phyloP scores from a whole-genome alignment of 2,113 vertebrate genomes.

The Pachyramphus minor region DNA sequence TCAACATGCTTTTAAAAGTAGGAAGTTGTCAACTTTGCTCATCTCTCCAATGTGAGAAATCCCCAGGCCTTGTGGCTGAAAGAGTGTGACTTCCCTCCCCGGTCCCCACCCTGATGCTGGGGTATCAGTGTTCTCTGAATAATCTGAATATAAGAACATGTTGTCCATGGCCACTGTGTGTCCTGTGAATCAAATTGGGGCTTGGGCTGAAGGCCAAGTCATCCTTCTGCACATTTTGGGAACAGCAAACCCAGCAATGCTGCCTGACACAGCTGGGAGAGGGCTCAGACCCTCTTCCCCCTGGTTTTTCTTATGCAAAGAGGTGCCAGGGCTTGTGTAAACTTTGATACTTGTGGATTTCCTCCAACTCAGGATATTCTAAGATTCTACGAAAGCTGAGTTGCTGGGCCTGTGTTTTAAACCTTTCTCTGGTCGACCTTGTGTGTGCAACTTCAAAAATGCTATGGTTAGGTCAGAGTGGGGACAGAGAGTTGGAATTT shows the following conservation, averaged over 20 bases:
- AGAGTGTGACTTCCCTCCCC: not conserved
- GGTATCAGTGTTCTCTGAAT: not conserved
- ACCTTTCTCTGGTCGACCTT: not conserved
- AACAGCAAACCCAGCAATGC: not conserved
- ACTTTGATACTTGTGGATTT: not conserved
- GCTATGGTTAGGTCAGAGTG: not conserved
- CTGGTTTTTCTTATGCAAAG: rapidly evolving
- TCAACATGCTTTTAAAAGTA: not conserved
- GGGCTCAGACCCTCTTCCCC: not conserved
- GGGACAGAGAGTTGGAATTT: rapidly evolving
- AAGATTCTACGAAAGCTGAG: not conserved
- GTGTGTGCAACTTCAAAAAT: not conserved
- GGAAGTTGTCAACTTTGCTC: not conserved
- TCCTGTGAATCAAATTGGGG: not conserved
- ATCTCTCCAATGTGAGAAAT: not conserved
- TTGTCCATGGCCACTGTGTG: rapidly evolving
- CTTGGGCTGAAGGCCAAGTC: not conserved
- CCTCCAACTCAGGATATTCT: not conserved
- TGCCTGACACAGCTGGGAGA: not conserved
- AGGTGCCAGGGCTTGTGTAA: not conserved
- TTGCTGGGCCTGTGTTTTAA: not conserved
- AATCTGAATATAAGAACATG: not conserved
- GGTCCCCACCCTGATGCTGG: not conserved
- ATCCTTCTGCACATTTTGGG: not conserved
- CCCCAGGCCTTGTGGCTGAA: not conserved